Base-by-base conservation (phyloP, 2,888 invertebrate genomes). In the Anarsia innoxiella region DNA sequence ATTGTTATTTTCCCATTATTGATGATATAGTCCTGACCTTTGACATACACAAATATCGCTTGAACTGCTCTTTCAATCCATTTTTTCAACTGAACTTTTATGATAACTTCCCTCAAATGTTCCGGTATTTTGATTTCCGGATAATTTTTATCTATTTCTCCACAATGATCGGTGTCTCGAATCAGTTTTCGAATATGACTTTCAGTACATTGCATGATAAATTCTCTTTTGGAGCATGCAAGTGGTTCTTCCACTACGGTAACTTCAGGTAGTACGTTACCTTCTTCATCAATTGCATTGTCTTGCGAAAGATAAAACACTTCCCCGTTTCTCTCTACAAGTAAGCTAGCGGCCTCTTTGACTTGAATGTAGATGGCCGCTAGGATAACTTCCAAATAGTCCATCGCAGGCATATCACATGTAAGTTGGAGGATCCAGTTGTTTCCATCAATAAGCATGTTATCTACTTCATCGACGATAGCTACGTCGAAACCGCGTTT, bases 381-480 rank as follows among this genome's bases (percentile, higher is more conserved):
- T 12, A 45, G 25, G 12, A 45, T n/a, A 2, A 28, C 11, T 33
- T 45, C 45, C 6, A 45, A 40, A 38, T 45, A 23, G 23, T 45
- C 37, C 45, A 45, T 45, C 12, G 33, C 45, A 5, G 45, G 42
- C 40, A 45, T 38, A 15, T 38, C 39, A 9, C 23, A 11, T 2
- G 42, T 14, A 1, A 45, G 16, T 8, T 12, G 25, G 8, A 45
- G 19, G n/a, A 42, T 42, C 35, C 35, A 40, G 33, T 45, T 40
- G 16, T 45, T 45, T 10, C 45, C 42, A 29, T 45, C 45, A 15
- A 45, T 40, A 4, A 45, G 37, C 45, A 45, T 45, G 25, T 40
- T 45, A 29, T 45, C 45, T 2, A 45, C 45, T 23, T 45, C 45
- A 36, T 45, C 45, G 8, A 42, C 42, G 15, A 45, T 42, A 3